A percentile compares a stretch with the other conserved stretches of the same genome.
Conservation (phyloP, 2,113 vertebrate genomes). For the Plotosus lineatus region DNA sequence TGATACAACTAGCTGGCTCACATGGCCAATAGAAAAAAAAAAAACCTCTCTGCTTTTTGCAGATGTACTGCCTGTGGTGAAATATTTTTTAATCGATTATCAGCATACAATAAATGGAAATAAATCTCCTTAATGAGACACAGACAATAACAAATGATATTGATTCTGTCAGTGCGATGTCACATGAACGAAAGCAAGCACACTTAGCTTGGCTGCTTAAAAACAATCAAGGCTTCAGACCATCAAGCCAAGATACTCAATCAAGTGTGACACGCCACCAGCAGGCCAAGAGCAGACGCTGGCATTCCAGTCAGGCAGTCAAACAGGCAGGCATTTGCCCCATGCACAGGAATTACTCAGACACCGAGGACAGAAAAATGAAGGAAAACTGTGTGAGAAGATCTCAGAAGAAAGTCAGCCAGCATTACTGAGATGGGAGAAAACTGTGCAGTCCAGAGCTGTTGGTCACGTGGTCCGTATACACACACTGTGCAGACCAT, state of each 20-base stretch:
- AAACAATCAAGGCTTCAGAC: neutral
- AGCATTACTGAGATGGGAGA: constrained; percentile 2
- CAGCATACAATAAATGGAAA: neutral
- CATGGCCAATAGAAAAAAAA: too few species aligned
- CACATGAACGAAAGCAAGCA: neutral
- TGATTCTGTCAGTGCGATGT: neutral
- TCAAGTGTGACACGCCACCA: constrained; percentile 46
- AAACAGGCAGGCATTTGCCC: constrained; percentile 15
- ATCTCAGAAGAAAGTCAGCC: neutral
- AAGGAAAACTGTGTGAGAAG: neutral
- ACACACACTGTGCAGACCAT: constrained; percentile 14
- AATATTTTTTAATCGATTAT: neutral
- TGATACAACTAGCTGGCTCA: too few species aligned
- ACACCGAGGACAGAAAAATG: neutral
- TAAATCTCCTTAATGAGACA: neutral
- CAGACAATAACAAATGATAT: neutral
- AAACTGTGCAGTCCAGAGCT: neutral
- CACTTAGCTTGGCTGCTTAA: neutral
- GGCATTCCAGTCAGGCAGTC: constrained; percentile 13
- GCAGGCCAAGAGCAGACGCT: constrained; percentile 22
- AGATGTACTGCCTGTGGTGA: neutral
- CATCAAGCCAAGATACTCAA: constrained; percentile 31
- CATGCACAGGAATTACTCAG: constrained; percentile 17
- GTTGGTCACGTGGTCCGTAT: constrained; percentile 6
- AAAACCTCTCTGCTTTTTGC: neutral